Percentiles rank a stretch among this genome's conserved stretches.
phyloP scores from a whole-genome alignment of 2,113 vertebrate genomes.

The Rostratula benghalensis region DNA sequence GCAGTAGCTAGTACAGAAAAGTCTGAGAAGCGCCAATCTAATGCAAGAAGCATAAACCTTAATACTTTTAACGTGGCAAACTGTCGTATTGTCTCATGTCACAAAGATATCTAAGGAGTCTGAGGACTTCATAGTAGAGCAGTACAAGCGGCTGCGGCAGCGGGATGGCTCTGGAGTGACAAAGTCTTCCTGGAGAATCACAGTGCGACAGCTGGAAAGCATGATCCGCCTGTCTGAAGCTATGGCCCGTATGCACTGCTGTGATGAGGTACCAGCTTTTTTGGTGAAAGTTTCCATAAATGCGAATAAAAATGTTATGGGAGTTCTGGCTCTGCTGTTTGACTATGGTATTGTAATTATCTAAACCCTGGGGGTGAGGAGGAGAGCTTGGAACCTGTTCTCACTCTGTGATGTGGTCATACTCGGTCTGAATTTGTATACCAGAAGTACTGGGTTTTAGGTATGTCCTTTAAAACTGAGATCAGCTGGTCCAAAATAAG shows the following conservation, averaged over 20 bases:
- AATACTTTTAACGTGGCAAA: background rate
- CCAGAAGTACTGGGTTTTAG: background rate
- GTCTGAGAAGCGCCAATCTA: background rate
- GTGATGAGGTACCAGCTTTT: conserved; percentile 85
- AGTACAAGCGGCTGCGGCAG: conserved; percentile 95
- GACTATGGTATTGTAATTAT: accelerated
- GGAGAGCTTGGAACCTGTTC: background rate
- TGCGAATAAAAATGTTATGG: background rate
- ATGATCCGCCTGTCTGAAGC: conserved; percentile 97
- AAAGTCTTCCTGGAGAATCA: conserved; percentile 96
- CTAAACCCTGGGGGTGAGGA: background rate
- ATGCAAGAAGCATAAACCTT: background rate
- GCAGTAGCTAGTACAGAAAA: background rate
- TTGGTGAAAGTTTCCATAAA: accelerated
- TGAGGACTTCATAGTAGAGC: conserved; percentile 97
- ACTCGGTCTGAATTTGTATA: background rate
- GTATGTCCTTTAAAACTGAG: background rate
- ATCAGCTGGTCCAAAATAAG: background rate
- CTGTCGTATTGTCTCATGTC: background rate
- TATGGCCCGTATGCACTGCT: conserved; percentile 99
- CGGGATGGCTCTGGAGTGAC: conserved; percentile 88
- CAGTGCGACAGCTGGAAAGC: conserved; percentile 94
- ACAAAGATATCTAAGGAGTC: conserved; percentile 95
- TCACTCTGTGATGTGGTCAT: background rate
- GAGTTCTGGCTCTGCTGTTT: background rate